Evolutionary conservation across 2,113 vertebrate species (phyloP).

Genomic region (Felis chaus): DNA sequence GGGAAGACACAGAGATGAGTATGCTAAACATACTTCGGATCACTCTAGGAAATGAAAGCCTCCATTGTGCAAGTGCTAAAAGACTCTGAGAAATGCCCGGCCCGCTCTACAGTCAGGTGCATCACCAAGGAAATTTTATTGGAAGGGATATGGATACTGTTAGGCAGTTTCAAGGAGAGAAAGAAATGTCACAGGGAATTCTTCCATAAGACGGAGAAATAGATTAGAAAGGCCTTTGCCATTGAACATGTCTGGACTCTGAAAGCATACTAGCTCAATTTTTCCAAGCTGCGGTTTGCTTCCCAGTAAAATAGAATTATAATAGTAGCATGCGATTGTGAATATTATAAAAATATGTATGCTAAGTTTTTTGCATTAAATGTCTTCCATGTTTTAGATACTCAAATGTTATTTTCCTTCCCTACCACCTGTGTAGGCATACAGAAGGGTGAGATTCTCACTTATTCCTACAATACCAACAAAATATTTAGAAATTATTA

Average conservation of each 20-base stretch:
- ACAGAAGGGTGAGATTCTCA: constrained; percentile 15
- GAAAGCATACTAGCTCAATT: not conserved
- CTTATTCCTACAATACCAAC: not conserved
- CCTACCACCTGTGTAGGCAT: not conserved
- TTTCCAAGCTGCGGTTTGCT: not conserved
- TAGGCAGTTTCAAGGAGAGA: not conserved
- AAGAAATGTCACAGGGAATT: not conserved
- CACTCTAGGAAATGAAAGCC: not conserved
- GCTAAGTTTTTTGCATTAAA: not conserved
- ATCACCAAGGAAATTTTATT: not conserved
- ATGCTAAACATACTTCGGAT: not conserved
- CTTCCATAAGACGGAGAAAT: not conserved
- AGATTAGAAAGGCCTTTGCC: not conserved
- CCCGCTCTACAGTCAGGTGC: not conserved
- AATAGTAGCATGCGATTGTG: not conserved
- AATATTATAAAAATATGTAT: constrained; percentile 25
- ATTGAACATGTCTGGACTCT: not conserved
- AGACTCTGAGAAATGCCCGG: not conserved
- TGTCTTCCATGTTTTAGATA: constrained; percentile 9
- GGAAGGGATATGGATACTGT: not conserved
- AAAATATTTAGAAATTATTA: constrained; percentile 55
- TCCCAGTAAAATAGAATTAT: not conserved
- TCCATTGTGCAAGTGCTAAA: not conserved
- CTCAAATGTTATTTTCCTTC: constrained; percentile 32
- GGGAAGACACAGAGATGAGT: not conserved